Percentiles rank a stretch among this genome's conserved stretches.
Evolutionary conservation across 1,140 invertebrate genomes (phyloP).

Genomic region (Temnothorax longispinosus): DNA sequence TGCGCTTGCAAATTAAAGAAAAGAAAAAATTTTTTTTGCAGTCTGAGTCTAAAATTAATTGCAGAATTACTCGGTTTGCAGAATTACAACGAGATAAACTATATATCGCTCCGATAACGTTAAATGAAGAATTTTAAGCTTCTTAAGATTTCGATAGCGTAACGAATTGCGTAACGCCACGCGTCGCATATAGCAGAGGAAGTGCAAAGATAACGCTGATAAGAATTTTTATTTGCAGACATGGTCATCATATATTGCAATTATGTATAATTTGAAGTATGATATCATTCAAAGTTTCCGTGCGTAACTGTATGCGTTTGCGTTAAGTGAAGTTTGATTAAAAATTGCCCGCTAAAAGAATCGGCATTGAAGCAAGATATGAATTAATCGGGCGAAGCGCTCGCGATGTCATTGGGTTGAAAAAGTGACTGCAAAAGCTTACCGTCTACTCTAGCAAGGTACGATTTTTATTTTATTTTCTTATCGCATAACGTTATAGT

Average conservation of each 20-base stretch:
- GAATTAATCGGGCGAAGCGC: neutral
- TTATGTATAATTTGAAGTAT: neutral
- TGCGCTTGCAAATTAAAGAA: neutral
- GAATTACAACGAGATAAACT: slow-evolving; percentile 4
- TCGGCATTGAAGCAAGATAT: neutral
- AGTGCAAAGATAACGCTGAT: slow-evolving; percentile 47
- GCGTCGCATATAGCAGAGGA: slow-evolving; percentile 11
- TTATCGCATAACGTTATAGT: neutral
- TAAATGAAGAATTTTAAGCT: slow-evolving; percentile 6
- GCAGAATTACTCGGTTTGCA: neutral
- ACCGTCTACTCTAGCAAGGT: neutral
- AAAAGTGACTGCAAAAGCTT: neutral
- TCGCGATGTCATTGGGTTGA: no score
- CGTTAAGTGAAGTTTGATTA: neutral
- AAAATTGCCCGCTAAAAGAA: slow-evolving; percentile 4
- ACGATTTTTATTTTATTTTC: neutral
- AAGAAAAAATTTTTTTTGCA: neutral
- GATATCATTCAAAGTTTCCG: neutral
- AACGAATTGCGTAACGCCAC: slow-evolving; percentile 38
- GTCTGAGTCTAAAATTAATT: neutral
- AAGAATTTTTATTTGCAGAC: slow-evolving; percentile 21
- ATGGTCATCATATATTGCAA: slow-evolving; percentile 23
- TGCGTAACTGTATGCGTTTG: neutral
- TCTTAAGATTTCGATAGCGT: slow-evolving; percentile 34
- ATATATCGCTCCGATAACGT: slow-evolving; percentile 30